Percentiles rank a stretch among this genome's conserved stretches.
Conservation (phyloP, 2,113 vertebrate genomes). For the Oreochromis aureus region DNA sequence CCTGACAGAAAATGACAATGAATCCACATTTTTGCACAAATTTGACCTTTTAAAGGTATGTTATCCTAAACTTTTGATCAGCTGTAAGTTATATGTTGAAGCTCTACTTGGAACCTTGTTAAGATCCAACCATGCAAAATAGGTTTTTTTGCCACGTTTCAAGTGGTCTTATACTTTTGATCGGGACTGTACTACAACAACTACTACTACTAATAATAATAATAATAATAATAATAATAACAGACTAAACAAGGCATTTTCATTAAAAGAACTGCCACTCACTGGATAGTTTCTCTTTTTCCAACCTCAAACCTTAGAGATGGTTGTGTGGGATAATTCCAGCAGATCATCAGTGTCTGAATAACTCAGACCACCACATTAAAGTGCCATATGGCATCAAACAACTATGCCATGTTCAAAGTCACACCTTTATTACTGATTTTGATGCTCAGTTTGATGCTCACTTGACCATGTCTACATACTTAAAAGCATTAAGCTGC, state of each 20-base stretch:
- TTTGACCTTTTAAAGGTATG: neutral
- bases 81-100: neutral
- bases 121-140: neutral
- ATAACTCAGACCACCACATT: neutral
- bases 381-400: neutral
- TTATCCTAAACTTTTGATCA: neutral
- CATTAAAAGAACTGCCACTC: neutral
- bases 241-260: neutral
- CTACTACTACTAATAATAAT: rapidly evolving
- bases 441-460: neutral
- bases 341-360: neutral
- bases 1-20: neutral
- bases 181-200: neutral
- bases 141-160: neutral
- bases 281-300: neutral
- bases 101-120: too few species aligned
- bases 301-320: neutral
- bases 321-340: neutral
- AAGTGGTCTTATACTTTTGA: rapidly evolving
- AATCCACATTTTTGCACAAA: neutral
- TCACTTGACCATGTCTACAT: neutral
- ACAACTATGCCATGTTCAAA: neutral
- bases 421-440: neutral
- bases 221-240: neutral
- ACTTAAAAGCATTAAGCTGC: neutral